Conservation (phyloP, 2,797 vertebrate species). For the Fratercula arctica region DNA sequence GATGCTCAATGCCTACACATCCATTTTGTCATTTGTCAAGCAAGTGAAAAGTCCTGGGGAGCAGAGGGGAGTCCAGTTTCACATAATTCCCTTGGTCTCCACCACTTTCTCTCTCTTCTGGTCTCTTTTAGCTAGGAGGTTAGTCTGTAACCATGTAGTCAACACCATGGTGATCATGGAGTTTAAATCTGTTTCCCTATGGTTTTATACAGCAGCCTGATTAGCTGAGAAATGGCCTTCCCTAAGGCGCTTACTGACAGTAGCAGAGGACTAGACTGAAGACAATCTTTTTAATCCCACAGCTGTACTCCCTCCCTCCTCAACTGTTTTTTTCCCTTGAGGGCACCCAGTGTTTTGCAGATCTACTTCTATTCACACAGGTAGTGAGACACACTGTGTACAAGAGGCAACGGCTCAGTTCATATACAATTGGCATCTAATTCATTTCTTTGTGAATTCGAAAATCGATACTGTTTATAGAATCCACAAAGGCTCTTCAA, state of each 20-base stretch:
- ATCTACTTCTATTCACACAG: not conserved
- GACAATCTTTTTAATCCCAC: not conserved
- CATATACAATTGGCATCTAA: not conserved
- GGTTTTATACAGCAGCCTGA: not conserved
- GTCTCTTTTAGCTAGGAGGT: not conserved
- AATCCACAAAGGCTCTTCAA: not conserved
- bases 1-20: not conserved
- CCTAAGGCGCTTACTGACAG: not conserved
- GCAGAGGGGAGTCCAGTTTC: not conserved
- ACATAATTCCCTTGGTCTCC: not conserved
- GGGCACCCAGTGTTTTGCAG: not conserved
- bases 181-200: not conserved
- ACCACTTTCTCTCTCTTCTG: not conserved
- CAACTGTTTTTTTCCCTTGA: not conserved
- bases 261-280: not conserved
- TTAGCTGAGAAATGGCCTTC: not conserved
- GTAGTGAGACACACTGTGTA: not conserved
- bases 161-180: not conserved
- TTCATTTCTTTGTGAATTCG: constrained; percentile 1
- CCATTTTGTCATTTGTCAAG: not conserved
- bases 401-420: not conserved
- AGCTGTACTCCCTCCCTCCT: not conserved
- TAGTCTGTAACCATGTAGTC: not conserved
- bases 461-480: constrained; percentile 40
- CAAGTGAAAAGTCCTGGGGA: not conserved